Evolutionary conservation across 1,140 invertebrate species (phyloP).

Genomic region (Orius insidiosus): DNA sequence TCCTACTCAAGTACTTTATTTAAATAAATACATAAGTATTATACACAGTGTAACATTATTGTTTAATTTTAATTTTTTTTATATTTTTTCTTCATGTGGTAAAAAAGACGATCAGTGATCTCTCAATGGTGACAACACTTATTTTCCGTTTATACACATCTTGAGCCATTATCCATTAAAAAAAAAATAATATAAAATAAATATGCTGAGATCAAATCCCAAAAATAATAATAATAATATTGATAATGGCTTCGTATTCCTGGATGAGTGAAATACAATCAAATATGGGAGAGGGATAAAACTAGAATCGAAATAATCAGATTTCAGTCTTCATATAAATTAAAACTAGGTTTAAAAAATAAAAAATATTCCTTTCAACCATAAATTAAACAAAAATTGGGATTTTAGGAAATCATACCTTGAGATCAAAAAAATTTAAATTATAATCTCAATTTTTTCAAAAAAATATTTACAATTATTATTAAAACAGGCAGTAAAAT

Average conservation of each 20-base stretch:
- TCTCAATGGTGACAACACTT: conserved; percentile 7
- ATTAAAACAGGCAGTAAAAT: conserved; percentile 5
- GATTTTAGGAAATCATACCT: conserved; percentile 11
- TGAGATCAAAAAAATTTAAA: conserved; percentile 13
- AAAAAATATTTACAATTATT: not conserved
- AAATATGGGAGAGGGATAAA: not conserved
- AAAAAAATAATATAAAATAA: conserved; percentile 2
- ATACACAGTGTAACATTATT: conserved; percentile 10
- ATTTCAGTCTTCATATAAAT: conserved; percentile 3
- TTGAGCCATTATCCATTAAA: conserved; percentile 9
- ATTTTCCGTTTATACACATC: conserved; percentile 1
- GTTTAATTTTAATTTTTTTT: not conserved
- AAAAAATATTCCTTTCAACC: not conserved
- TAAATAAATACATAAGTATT: conserved; percentile 16
- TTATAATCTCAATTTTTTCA: conserved; percentile 5
- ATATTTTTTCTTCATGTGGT: conserved; percentile 7
- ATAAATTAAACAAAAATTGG: conserved; percentile 1
- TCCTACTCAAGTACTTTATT: conserved; percentile 14
- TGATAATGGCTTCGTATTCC: conserved; percentile 6
- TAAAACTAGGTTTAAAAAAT: conserved; percentile 2
- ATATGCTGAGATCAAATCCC: not conserved
- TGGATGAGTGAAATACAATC: not conserved
- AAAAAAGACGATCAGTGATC: conserved; percentile 10
- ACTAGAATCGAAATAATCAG: not conserved
- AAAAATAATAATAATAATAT: not conserved